Evolutionary conservation across 2,888 invertebrate species (phyloP).

Genomic region (Nycteola revayana): DNA sequence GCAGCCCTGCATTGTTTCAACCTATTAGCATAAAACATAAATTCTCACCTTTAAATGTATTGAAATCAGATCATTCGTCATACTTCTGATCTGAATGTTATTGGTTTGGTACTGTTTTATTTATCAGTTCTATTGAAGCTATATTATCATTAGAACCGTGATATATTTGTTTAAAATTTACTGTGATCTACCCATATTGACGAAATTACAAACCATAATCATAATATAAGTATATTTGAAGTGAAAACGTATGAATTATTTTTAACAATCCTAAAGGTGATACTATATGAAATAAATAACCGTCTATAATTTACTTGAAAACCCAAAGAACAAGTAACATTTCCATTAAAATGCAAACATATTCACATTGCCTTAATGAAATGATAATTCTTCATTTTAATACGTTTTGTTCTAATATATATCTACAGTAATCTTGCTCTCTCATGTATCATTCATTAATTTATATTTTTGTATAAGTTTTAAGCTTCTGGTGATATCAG

Average conservation of each 20-base stretch:
- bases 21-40: slow-evolving; percentile 52
- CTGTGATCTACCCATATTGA: no score
- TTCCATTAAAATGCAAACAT: no score
- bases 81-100: slow-evolving; percentile 31
- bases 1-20: slow-evolving; percentile 61
- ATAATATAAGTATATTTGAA: no score
- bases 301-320: no score
- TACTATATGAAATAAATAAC: no score
- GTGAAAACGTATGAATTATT: no score
- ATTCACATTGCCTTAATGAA: background rate
- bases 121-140: slow-evolving; percentile 8
- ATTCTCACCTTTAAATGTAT: slow-evolving; percentile 46
- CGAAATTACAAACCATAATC: no score
- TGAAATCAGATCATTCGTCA: slow-evolving; percentile 40
- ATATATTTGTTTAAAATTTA: no score
- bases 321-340: no score
- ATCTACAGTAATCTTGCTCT: slow-evolving; percentile 19
- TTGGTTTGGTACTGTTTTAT: slow-evolving; percentile 30
- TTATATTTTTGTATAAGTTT: slow-evolving; percentile 56
- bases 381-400: slow-evolving; percentile 15
- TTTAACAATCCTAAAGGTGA: no score
- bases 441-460: slow-evolving; percentile 72
- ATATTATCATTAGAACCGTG: slow-evolving; percentile 14
- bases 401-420: slow-evolving; percentile 32
- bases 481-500: slow-evolving; percentile 70